Conservation (phyloP, 2,113 vertebrate genomes). For the Peromyscus polionotus region DNA sequence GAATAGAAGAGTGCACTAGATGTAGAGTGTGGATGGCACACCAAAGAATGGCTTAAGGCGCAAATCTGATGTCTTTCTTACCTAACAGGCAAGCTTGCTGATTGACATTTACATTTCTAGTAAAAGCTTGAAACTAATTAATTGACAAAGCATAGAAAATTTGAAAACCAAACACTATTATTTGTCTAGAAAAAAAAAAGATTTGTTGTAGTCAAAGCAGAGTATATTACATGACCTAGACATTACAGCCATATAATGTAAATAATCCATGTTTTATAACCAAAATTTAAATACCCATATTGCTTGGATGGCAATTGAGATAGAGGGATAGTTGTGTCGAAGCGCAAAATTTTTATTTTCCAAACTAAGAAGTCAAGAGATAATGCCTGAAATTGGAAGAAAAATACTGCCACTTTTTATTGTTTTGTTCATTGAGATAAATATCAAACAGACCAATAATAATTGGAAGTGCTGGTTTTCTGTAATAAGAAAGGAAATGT, state of each 20-base stretch:
- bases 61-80: not conserved
- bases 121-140: not conserved
- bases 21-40: not conserved
- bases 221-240: not conserved
- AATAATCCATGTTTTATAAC: not conserved
- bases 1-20: no score
- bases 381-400: not conserved
- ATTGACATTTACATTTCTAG: not conserved
- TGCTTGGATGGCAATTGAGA: not conserved
- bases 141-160: not conserved
- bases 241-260: not conserved
- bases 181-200: not conserved
- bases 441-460: conserved; percentile 10
- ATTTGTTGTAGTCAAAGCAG: not conserved
- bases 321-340: not conserved
- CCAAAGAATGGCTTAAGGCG: not conserved
- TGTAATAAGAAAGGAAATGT: not conserved
- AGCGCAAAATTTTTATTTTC: not conserved
- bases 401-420: not conserved
- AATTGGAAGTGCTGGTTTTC: not conserved
- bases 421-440: not conserved
- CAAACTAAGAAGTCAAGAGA: not conserved
- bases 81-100: not conserved
- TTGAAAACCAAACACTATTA: not conserved
- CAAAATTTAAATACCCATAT: not conserved